Evolutionary conservation across 2,888 invertebrate genomes (phyloP).

Genomic region (Coelogynopora nodosa): DNA sequence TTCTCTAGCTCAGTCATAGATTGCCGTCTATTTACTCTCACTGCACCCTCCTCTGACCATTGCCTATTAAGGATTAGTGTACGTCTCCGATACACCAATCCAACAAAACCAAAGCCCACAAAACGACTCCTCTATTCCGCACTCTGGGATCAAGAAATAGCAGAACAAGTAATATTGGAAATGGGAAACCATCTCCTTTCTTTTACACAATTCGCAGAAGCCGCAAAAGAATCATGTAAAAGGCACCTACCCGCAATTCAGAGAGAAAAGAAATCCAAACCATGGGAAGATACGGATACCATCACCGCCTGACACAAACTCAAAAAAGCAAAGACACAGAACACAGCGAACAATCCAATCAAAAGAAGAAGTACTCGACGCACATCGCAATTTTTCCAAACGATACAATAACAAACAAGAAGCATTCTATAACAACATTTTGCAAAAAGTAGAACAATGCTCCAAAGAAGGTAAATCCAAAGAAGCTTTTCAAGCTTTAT

Average conservation of each 20-base stretch:
- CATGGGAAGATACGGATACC: neutral
- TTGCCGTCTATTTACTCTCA: neutral
- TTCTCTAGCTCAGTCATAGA: neutral
- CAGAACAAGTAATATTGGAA: neutral
- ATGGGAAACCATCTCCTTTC: neutral
- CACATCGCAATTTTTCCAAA: neutral
- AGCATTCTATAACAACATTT: neutral
- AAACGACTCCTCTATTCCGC: neutral
- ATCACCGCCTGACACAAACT: neutral
- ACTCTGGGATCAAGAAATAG: neutral
- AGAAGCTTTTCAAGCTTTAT: neutral
- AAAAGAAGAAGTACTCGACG: neutral
- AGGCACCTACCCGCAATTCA: neutral
- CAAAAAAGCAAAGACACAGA: neutral
- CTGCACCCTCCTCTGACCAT: neutral
- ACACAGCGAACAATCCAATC: neutral
- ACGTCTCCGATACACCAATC: neutral
- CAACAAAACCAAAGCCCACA: neutral
- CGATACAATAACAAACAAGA: neutral
- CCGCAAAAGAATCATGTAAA: neutral
- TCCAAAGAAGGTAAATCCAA: neutral
- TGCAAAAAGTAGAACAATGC: neutral
- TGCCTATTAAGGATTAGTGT: neutral
- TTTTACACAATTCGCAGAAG: neutral
- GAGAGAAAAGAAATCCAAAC: neutral